Percentiles rank a stretch among this genome's conserved stretches.
phyloP scores from a whole-genome alignment of 2,113 vertebrate species.

The Cryptotis parvus region DNA sequence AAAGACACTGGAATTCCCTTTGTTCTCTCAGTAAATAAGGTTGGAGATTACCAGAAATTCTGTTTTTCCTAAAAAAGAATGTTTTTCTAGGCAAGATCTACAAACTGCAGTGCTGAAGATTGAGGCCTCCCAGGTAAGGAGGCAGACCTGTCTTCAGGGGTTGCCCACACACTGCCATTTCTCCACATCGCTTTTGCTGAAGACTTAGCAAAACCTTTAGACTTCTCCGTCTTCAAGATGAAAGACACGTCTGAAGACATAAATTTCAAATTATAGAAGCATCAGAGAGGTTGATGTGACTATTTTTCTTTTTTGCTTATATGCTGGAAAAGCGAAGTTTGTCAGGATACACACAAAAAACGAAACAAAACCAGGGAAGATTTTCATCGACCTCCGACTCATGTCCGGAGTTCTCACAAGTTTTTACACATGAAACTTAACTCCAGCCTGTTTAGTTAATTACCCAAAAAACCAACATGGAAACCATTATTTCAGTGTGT shows the following conservation, averaged over 20 bases:
- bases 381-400: conserved; percentile 60
- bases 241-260: conserved; percentile 56
- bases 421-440: conserved; percentile 76
- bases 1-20: neutral
- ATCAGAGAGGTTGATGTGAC: conserved; percentile 8
- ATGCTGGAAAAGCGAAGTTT: neutral
- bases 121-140: too few species aligned
- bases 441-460: conserved; percentile 81
- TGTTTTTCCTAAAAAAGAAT: conserved; percentile 13
- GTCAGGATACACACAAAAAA: too few species aligned
- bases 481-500: conserved; percentile 78
- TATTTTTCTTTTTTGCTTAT: conserved; percentile 57
- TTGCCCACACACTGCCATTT: neutral
- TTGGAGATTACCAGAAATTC: neutral
- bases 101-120: neutral
- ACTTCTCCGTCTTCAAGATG: conserved; percentile 33
- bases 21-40: conserved; percentile 19
- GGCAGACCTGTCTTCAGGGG: rapidly evolving
- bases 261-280: conserved; percentile 59
- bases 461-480: conserved; percentile 78
- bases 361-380: too few species aligned
- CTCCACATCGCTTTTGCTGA: conserved; percentile 17
- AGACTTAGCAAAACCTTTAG: conserved; percentile 35
- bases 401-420: conserved; percentile 65
- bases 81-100: neutral